Base-by-base conservation (phyloP, 2,797 vertebrate species). In the Kryptopterus vitreolus region DNA sequence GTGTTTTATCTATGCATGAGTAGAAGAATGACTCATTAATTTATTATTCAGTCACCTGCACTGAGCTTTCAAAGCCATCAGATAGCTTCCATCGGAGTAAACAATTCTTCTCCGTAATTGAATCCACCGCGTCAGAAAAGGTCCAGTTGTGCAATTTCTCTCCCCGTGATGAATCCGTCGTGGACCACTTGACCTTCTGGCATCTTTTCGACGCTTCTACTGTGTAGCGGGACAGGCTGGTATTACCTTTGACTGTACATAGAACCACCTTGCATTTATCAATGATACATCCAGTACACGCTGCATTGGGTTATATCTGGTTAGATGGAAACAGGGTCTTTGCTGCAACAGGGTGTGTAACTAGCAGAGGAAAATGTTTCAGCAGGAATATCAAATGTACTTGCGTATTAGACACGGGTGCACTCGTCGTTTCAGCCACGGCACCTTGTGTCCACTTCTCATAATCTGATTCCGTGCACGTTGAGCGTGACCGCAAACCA, bases 1-100 rank as follows among this genome's bases (percentile, higher is more conserved):
- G 69, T 61, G 20, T 53, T 53, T 81, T 35, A 66, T 70, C 70
- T 61, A 83, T 77, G 76, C 65, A 66, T 68, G 66, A 83, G 65
- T 66, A 35, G 53, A 20, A 46, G 58, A 78, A 53, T 22, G 15
- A 48, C 76, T 73, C 46, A 52, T 76, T 62, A 58, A 52, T 82
- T 68, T 55, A 72, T 72, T 81, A 55, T 72, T 63, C 24, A 55
- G 6, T 53, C 35, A n/a, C n/a, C 48, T 43, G 43, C 4, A 13
- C 20, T 7, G 72, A 8, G 70, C 74, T 53, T 76, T 66, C 61
- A 62, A 70, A 58, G 57, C 68, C 52, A 53, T 78, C 74, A 74
- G 13, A 53, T 62, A 65, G 55, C 35, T 68, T 29, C 69, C 58
- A 59, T 83, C 43, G 72, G 58, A 72, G 74, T 76, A 68, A 79